Evolutionary conservation across 2,797 vertebrate genomes (phyloP).

Genomic region (Toxotes lorentzi): DNA sequence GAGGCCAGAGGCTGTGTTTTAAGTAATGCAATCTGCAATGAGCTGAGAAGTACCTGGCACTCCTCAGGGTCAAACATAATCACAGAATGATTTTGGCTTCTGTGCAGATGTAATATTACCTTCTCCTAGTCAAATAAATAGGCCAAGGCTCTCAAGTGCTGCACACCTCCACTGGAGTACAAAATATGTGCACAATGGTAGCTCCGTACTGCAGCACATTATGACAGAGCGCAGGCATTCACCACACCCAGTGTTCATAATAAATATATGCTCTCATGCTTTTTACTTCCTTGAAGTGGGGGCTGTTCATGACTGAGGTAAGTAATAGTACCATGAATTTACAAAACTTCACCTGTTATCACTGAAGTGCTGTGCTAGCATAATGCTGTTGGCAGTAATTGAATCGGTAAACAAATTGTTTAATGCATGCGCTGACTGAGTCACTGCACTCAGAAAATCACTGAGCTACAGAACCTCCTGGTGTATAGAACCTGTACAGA

Average conservation of each 20-base stretch:
- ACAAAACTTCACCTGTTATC: constrained; percentile 51
- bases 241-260: constrained; percentile 14
- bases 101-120: constrained; percentile 64
- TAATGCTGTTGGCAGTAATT: constrained; percentile 49
- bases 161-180: constrained; percentile 21
- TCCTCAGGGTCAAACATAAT: constrained; percentile 68
- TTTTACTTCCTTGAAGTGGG: constrained; percentile 24
- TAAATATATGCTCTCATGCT: constrained; percentile 24
- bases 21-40: constrained; percentile 69
- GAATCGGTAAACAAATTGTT: constrained; percentile 67
- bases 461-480: constrained; percentile 45
- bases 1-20: constrained; percentile 59
- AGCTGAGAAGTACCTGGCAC: constrained; percentile 52
- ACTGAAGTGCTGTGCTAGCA: constrained; percentile 54
- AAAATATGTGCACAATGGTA: constrained; percentile 33
- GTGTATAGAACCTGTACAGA: constrained; percentile 20
- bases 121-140: constrained; percentile 66
- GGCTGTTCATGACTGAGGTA: constrained; percentile 19
- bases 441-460: constrained; percentile 52
- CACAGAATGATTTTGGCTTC: constrained; percentile 71
- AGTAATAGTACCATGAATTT: constrained; percentile 54
- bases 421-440: constrained; percentile 52
- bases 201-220: constrained; percentile 19
- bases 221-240: constrained; percentile 35
- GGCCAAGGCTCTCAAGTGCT: constrained; percentile 46